Evolutionary conservation across 2,888 invertebrate species (phyloP).

Genomic region (Rhingia campestris): DNA sequence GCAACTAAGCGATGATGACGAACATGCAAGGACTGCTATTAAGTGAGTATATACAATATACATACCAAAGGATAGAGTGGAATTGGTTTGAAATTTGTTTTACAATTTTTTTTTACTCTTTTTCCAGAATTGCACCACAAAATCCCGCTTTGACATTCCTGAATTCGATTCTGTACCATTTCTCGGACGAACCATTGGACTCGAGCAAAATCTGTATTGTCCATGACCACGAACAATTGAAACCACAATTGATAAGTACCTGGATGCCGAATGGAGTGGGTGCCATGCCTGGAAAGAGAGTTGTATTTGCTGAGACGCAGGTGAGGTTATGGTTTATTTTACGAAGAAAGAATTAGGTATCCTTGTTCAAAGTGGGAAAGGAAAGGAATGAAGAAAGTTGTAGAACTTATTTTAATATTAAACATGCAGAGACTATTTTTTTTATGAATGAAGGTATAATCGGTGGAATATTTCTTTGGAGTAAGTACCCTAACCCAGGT

Average conservation of each 20-base stretch:
- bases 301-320: slow-evolving; percentile 96
- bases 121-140: slow-evolving; percentile 80
- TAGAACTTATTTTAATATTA: slow-evolving; percentile 25
- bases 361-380: not conserved
- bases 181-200: slow-evolving; percentile 83
- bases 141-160: slow-evolving; percentile 83
- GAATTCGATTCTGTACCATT: slow-evolving; percentile 82
- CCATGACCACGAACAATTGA: slow-evolving; percentile 92
- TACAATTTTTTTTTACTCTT: slow-evolving; percentile 16
- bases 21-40: slow-evolving; percentile 82
- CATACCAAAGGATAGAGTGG: not conserved
- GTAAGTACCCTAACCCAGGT: slow-evolving; percentile 42
- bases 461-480: slow-evolving; percentile 10
- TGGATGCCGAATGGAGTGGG: slow-evolving; percentile 96
- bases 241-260: slow-evolving; percentile 93
- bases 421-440: slow-evolving; percentile 1
- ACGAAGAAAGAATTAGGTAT: not conserved
- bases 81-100: slow-evolving; percentile 4
- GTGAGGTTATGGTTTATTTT: slow-evolving; percentile 82
- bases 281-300: slow-evolving; percentile 90
- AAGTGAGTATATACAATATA: slow-evolving; percentile 78
- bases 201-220: slow-evolving; percentile 88
- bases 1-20: slow-evolving; percentile 90
- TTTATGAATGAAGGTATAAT: not conserved
- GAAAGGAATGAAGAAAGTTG: slow-evolving; percentile 2